Conservation (phyloP, 2,888 invertebrate species). For the Limnephilus marmoratus region DNA sequence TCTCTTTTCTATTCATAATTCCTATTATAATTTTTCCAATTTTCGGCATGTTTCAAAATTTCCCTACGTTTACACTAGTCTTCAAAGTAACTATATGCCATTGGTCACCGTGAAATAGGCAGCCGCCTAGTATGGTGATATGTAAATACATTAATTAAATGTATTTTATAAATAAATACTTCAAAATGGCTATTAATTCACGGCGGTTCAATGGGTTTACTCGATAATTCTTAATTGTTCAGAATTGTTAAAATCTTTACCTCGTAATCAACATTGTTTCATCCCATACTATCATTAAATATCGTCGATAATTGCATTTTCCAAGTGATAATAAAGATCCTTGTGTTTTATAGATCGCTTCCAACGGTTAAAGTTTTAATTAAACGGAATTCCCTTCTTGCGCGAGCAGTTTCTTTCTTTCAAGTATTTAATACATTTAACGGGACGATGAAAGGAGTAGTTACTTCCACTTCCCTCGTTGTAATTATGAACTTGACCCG, state of each 20-base stretch:
- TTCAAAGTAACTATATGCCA: too few species aligned
- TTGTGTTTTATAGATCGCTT: background rate
- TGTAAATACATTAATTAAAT: too few species aligned
- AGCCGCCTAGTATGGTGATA: too few species aligned
- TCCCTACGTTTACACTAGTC: too few species aligned
- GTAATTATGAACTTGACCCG: constrained; percentile 16
- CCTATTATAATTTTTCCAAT: too few species aligned
- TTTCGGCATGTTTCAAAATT: too few species aligned
- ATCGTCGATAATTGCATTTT: background rate
- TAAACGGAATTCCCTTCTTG: background rate
- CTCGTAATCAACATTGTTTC: background rate
- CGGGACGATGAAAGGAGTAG: background rate
- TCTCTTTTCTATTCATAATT: too few species aligned
- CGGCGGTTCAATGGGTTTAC: too few species aligned
- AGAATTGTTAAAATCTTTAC: too few species aligned
- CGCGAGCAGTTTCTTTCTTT: background rate
- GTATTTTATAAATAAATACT: too few species aligned
- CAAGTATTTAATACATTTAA: constrained; percentile 7
- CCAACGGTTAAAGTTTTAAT: background rate
- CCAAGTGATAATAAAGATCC: background rate
- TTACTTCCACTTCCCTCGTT: background rate
- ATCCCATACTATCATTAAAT: background rate
- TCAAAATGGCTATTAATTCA: background rate
- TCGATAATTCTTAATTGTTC: too few species aligned
- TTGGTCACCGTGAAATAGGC: too few species aligned